Percentiles rank a stretch among this genome's conserved stretches.
Evolutionary conservation across 2,113 vertebrate genomes (phyloP).

Genomic region (Callospermophilus lateralis): DNA sequence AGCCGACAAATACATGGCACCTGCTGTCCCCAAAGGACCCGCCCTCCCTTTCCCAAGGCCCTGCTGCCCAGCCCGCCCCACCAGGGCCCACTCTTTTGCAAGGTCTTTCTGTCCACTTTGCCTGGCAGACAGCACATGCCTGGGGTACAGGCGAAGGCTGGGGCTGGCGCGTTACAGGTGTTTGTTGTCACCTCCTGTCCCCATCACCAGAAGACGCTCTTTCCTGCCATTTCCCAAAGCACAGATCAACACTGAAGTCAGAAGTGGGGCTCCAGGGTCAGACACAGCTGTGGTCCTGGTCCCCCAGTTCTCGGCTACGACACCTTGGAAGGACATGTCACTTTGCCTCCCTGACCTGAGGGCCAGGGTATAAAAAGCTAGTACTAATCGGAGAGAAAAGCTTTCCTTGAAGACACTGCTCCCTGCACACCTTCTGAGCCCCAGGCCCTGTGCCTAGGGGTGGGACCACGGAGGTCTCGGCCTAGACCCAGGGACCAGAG

Average conservation of each 20-base stretch:
- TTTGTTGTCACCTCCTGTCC: not conserved
- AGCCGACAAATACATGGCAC: too few relatives aligned
- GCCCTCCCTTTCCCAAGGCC: fast-evolving
- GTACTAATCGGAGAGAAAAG: not conserved
- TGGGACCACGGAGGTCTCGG: too few relatives aligned
- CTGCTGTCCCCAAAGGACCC: not conserved
- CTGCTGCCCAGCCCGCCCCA: not conserved
- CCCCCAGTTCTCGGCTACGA: not conserved
- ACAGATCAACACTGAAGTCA: fast-evolving
- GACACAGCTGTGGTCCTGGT: not conserved
- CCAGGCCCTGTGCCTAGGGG: not conserved
- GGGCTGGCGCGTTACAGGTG: too few relatives aligned
- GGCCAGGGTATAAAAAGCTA: not conserved
- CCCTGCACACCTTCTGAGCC: not conserved
- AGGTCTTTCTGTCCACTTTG: not conserved
- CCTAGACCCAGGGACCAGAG: not conserved
- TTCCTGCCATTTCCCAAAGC: not conserved
- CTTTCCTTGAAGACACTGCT: not conserved
- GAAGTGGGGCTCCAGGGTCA: not conserved
- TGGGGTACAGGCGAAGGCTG: not conserved
- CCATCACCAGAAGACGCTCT: not conserved
- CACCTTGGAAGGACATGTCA: not conserved
- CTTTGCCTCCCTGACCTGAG: not conserved
- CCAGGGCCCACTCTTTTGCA: not conserved
- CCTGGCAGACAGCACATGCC: not conserved